phyloP scores from a whole-genome alignment of 1,140 invertebrate genomes.

The Sminthurinus signatus region DNA sequence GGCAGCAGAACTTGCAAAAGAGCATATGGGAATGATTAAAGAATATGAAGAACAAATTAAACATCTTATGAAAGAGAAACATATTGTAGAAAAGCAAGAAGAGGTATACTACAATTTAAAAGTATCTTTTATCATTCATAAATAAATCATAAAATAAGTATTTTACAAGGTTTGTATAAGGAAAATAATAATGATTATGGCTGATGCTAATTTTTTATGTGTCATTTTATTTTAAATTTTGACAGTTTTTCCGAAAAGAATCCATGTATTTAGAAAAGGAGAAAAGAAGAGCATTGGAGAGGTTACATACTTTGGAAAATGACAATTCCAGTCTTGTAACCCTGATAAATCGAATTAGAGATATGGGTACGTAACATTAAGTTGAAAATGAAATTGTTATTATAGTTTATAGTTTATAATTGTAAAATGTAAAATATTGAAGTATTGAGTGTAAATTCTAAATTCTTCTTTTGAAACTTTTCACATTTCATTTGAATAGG shows the following conservation, averaged over 20 bases:
- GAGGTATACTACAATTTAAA: too few species aligned
- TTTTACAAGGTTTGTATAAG: background rate
- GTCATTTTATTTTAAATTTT: background rate
- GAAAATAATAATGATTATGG: background rate
- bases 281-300: conserved; percentile 7
- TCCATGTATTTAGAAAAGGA: conserved; percentile 14
- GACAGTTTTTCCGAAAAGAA: conserved; percentile 6
- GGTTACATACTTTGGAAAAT: conserved; percentile 13
- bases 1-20: conserved; percentile 24
- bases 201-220: background rate
- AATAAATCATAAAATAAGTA: too few species aligned
- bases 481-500: too few species aligned
- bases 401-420: too few species aligned
- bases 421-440: too few species aligned
- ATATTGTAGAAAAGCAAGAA: conserved; percentile 5
- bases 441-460: conserved; percentile 9
- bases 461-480: too few species aligned
- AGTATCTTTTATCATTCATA: too few species aligned
- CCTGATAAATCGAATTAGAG: conserved; percentile 14
- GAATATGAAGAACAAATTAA: conserved; percentile 37
- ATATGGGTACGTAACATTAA: too few species aligned
- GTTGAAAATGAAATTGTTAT: background rate
- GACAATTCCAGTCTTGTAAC: conserved; percentile 20
- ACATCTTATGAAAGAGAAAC: conserved; percentile 20
- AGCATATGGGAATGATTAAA: conserved; percentile 35